These are phyloP conservation scores for Carpatolechia fugitivella DNA, from an alignment of 2,888 invertebrate species.

Conservation along the genomic window DNA sequence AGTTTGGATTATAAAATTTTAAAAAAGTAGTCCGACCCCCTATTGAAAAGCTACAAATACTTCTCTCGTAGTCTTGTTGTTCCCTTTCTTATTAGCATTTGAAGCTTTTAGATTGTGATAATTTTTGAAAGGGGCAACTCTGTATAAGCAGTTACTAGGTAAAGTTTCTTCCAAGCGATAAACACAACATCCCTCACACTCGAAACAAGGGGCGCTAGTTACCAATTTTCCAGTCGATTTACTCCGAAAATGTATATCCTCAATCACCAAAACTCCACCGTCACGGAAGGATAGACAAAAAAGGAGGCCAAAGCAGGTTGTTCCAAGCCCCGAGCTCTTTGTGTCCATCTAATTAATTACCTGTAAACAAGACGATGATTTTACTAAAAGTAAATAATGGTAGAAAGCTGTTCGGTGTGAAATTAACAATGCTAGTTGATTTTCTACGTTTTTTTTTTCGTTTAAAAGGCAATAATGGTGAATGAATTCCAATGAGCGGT, in stretches of 20 bases:
- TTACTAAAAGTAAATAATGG: slow-evolving; percentile 73
- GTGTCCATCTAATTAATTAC: slow-evolving; percentile 73
- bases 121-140: too few relatives aligned
- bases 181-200: slow-evolving; percentile 14
- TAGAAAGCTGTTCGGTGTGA: slow-evolving; percentile 61
- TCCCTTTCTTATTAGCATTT: too few relatives aligned
- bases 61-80: too few relatives aligned
- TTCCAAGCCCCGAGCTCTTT: slow-evolving; percentile 49
- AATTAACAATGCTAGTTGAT: slow-evolving; percentile 65
- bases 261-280: slow-evolving; percentile 54
- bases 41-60: too few relatives aligned
- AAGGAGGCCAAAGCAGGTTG: slow-evolving; percentile 50
- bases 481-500: slow-evolving; percentile 38
- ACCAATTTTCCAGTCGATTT: slow-evolving; percentile 77
- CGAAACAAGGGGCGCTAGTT: slow-evolving; percentile 41
- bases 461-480: slow-evolving; percentile 38
- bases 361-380: slow-evolving; percentile 76
- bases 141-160: too few relatives aligned
- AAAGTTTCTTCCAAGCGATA: too few relatives aligned
- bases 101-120: too few relatives aligned
- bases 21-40: too few relatives aligned
- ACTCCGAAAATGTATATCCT: slow-evolving; percentile 58
- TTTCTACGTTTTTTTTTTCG: slow-evolving; percentile 52
- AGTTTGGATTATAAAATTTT: too few relatives aligned
- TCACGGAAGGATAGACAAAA: slow-evolving; percentile 61